Evolutionary conservation across 2,113 vertebrate genomes (phyloP), one percentile per base, ranked within the genome.

Genomic region (Cheilinus undulatus): DNA sequence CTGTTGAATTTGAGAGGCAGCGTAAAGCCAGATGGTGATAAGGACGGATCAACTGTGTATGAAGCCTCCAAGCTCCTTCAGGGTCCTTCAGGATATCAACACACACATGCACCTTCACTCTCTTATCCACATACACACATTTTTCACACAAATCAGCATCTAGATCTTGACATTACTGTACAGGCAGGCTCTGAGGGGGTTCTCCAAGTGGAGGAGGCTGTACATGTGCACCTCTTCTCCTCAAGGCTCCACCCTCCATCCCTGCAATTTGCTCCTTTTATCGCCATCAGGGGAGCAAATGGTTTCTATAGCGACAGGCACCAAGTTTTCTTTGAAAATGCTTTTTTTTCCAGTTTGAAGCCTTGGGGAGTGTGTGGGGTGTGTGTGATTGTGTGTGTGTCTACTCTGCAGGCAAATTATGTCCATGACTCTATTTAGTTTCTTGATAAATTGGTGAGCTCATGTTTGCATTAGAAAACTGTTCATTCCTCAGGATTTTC

Each of bases 231-330:
- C 66, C 78, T 64, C 23, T 71, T 45, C 84, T 57, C 82, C 87
- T 84, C 58, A 43, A 61, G 76, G 77, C 86, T 86, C 83, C 77
- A 70, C 69, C 80, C 82, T 73, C 80, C 65, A 72, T 80, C 56
- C 48, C 83, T 56, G 82, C 87, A 82, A 90, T 92, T 92, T 91
- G 83, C 86, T 82, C 73, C 82, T 82, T 88, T 89, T 89, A 90
- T 91, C 40, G 12, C 73, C 80, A 78, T 88, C 77, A 82, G 61
- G 82, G 78, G 76, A 86, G 75, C 69, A 81, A 89, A 86, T 89
- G 81, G 92, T 92, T 93, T 90, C 92, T 90, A 91, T 92, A 86
- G 89, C 83, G 73, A 92, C 91, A 26, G 77, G 86, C 59, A 71
- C 70, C 48, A 53, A 53, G 75, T 80, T 82, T 83, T 84, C 76